Conservation (phyloP, 1,140 invertebrate species). For the Anoplophora glabripennis region DNA sequence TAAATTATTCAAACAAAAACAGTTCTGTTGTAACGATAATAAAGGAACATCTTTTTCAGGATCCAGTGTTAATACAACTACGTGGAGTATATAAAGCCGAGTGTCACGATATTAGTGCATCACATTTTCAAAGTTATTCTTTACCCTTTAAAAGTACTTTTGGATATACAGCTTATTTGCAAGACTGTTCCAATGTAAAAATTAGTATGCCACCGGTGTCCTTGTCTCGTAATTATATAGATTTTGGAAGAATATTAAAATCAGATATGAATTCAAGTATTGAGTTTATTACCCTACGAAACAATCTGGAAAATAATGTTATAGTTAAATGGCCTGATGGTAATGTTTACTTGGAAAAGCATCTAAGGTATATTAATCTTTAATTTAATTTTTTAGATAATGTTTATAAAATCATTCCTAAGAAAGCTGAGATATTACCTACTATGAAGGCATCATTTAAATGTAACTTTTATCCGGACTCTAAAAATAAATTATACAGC, state of each 20-base stretch:
- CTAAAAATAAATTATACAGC: constrained; percentile 13
- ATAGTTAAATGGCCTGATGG: constrained; percentile 9
- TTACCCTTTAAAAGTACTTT: not conserved
- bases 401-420: not conserved
- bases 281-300: not conserved
- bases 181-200: not conserved
- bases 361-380: too few species aligned
- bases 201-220: not conserved
- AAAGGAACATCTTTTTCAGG: not conserved
- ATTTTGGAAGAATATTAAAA: constrained; percentile 8
- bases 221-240: not conserved
- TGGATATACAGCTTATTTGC: not conserved
- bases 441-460: not conserved
- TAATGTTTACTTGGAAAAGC: not conserved
- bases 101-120: not conserved
- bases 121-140: not conserved
- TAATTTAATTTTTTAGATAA: not conserved
- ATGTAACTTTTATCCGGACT: constrained; percentile 4
- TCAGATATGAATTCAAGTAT: not conserved
- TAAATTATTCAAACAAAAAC: too few species aligned
- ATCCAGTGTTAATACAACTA: constrained; percentile 8
- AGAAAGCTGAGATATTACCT: not conserved
- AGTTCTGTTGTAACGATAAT: too few species aligned
- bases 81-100: not conserved
- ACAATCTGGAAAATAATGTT: constrained; percentile 3